Evolutionary conservation across 2,888 invertebrate genomes (phyloP), one percentile per base, ranked within the genome.

Genomic region (Dioctria linearis): DNA sequence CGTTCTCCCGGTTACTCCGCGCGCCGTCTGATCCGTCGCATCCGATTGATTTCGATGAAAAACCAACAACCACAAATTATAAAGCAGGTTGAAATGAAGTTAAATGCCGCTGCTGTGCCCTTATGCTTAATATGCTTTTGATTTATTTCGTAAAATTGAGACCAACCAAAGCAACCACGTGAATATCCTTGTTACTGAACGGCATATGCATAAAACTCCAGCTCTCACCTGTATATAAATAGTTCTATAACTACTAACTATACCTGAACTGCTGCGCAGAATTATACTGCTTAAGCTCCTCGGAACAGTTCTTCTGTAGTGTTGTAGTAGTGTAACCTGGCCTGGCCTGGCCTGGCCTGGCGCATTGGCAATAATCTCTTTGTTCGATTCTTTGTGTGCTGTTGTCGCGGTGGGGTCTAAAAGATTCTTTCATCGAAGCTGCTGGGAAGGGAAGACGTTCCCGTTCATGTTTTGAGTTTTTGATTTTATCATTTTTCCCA

Each of bases 81-180:
- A 71, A 71, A 51, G 54, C 71, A 71, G 67, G 42, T 39, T 25
- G 43, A 13, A 25, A 66, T 5, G 43, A 25, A 49, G 25, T 51
- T 71, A 71, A 71, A 71, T 71, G 71, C 71, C 71, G 40, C 51
- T 39, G 40, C 51, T 39, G 54, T 71, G 71, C 51, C 51, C 54
- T 71, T 71, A 71, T 71, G 71, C 71, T 71, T 71, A 71, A 71
- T 71, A 71, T 37, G 71, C 71, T 71, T 71, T 71, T 71, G 71
- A 71, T 71, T 71, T 71, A 71, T 71, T 71, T 71, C 71, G 49
- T 49, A 54, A 71, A 71, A 71, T 71, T 71, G 71, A 51, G 71
- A 71, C 71, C 71, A 46, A 37, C 39, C 49, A 54, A n/a, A 51
- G 51, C 51, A 71, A 54, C 51, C 71, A 71, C 71, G 71, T 71